Percentiles rank a stretch among this genome's conserved stretches.
These are phyloP conservation scores for Phenganax stokvisi DNA, from an alignment of 92 coral and sea anemone genomes.

Conservation along the genomic window DNA sequence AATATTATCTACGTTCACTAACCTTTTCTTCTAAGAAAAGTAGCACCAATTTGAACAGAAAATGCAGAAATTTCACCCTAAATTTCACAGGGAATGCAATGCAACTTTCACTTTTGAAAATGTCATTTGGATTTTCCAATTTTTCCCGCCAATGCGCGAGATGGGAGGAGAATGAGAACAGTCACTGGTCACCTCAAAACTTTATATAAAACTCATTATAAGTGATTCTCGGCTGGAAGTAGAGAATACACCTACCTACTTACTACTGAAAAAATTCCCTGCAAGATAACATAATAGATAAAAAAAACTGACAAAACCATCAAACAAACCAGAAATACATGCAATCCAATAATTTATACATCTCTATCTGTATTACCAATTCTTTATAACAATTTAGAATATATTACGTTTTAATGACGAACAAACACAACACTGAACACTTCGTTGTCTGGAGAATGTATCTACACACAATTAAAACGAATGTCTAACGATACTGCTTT, in stretches of 20 bases:
- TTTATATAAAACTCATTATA: background rate
- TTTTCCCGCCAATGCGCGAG: slow-evolving; percentile 25
- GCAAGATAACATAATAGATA: too few relatives aligned
- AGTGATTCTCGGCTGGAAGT: background rate
- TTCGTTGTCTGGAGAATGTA: background rate
- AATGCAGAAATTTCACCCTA: background rate
- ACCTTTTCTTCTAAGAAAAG: background rate
- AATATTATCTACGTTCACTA: background rate
- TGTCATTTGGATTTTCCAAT: background rate
- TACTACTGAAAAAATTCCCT: too few relatives aligned
- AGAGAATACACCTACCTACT: too few relatives aligned
- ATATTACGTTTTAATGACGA: background rate
- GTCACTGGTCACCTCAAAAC: too few relatives aligned
- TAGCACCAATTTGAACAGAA: background rate
- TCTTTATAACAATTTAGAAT: background rate
- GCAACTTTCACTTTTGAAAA: background rate
- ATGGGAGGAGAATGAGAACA: background rate
- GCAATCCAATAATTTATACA: background rate
- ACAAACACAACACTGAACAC: background rate
- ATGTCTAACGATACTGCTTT: too few relatives aligned
- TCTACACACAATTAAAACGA: background rate
- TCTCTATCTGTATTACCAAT: background rate
- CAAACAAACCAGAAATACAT: background rate
- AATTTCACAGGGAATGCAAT: background rate
- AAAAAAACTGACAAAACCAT: background rate